These are phyloP conservation scores for Lithobates pipiens DNA, from an alignment of 2,797 vertebrate species.

Conservation along the genomic window DNA sequence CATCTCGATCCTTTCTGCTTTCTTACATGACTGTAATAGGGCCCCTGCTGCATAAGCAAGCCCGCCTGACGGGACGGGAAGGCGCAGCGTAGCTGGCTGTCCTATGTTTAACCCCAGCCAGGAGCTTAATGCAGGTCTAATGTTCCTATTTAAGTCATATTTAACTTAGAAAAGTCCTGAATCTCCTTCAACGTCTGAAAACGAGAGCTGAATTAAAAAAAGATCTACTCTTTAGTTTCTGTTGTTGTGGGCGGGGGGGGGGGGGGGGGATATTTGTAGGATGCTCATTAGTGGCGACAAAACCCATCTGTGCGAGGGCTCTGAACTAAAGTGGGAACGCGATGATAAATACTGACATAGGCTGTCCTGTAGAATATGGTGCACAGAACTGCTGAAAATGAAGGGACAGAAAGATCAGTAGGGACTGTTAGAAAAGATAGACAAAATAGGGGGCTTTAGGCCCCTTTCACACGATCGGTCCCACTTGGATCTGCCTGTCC, in stretches of 20 bases:
- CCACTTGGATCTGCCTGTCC: too few species aligned
- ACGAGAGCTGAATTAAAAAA: slow-evolving; percentile 8
- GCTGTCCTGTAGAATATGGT: slow-evolving; percentile 5
- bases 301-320: slow-evolving; percentile 46
- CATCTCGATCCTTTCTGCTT: slow-evolving; percentile 73
- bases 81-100: slow-evolving; percentile 71
- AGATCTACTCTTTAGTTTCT: not conserved
- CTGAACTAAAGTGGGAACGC: slow-evolving; percentile 16
- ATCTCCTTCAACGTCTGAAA: slow-evolving; percentile 24
- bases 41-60: slow-evolving; percentile 69
- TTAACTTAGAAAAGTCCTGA: slow-evolving; percentile 67
- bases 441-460: too few species aligned
- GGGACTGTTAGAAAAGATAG: not conserved
- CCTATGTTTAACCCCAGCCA: slow-evolving; percentile 70
- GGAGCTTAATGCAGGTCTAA: slow-evolving; percentile 68
- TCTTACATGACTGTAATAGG: slow-evolving; percentile 74
- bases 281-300: slow-evolving; percentile 31
- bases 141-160: slow-evolving; percentile 67
- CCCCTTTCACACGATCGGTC: too few species aligned
- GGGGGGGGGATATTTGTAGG: not conserved
- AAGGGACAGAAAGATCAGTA: not conserved
- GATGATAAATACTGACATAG: slow-evolving; percentile 16
- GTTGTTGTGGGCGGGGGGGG: not conserved
- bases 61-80: slow-evolving; percentile 72
- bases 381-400: not conserved